Base-by-base conservation (phyloP, 1,140 invertebrate genomes). In the Bombus haemorrhoidalis region DNA sequence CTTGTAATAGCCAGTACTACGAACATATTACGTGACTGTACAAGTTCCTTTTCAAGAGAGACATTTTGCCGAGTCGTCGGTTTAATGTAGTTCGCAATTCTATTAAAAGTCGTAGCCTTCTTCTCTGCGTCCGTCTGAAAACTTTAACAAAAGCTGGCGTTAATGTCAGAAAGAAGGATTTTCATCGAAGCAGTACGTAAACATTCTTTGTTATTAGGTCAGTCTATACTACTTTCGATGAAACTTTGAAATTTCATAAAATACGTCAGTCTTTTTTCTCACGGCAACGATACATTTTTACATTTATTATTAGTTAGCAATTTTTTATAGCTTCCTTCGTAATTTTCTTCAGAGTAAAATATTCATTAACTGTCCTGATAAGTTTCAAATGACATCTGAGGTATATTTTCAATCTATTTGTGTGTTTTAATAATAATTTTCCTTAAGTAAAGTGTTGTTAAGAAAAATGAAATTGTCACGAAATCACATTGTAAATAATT, bases 191-290 rank as follows among this genome's bases (percentile, higher is more conserved):
- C 41, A 69, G 64, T 34, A 69, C 64, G 64, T 80, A 80, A 69
- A 80, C 62, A 66, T 68, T 79, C 39, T 79, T 79, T 66, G 39
- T 15, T 79, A 79, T 77, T 62, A 77, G 75, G 75, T 62, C 57
- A 77, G 1, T 9, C 28, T 37, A 22, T 62, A n/a, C 34, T 62
- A 62, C 47, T 18, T 75, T 57, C 28, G 2, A 62, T 18, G 57
- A 39, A 77, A 53, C 57, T 77, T 59, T 25, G 34, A 39, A 77
- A 77, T 77, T 77, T 77, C 15, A 77, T 77, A 77, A 77, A 62
- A 57, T 62, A 41, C 22, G 39, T 41, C 28, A n/a, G 28, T 25
- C 10, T 37, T 34, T 37, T 57, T 43, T 59, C 47, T 53, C 37
- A n/a, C 64, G 25, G 0, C 57, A 15, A 5, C 57, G 34, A 59